Conservation (phyloP, 2,113 vertebrate species). For the Reinhardtius hippoglossoides region DNA sequence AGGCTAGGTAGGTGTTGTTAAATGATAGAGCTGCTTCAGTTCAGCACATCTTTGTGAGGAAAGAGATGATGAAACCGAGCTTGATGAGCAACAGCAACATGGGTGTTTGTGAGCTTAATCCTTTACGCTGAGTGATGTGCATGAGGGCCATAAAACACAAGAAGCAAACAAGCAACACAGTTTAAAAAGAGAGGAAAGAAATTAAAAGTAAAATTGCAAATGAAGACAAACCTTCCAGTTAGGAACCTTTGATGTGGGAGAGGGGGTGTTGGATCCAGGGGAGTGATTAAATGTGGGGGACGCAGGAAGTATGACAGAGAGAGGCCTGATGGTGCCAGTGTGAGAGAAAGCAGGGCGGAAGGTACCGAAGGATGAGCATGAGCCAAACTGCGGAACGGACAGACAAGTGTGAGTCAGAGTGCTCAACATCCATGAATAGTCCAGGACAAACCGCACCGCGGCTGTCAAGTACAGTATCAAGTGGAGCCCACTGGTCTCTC, state of each 20-base stretch:
- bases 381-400: slow-evolving; percentile 86
- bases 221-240: slow-evolving; percentile 88
- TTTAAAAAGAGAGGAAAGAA: slow-evolving; percentile 38
- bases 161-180: slow-evolving; percentile 65
- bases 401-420: slow-evolving; percentile 78
- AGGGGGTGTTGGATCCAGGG: slow-evolving; percentile 84
- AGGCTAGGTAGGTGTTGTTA: slow-evolving; percentile 28
- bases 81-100: slow-evolving; percentile 43
- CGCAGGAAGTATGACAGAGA: slow-evolving; percentile 85
- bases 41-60: slow-evolving; percentile 49
- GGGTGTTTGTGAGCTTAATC: slow-evolving; percentile 53
- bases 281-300: slow-evolving; percentile 85
- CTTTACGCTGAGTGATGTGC: slow-evolving; percentile 13
- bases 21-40: slow-evolving; percentile 32
- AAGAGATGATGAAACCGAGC: slow-evolving; percentile 63
- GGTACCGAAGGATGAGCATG: slow-evolving; percentile 86
- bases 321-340: slow-evolving; percentile 85
- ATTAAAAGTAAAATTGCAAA: slow-evolving; percentile 75
- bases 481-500: slow-evolving; percentile 41
- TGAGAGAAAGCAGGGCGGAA: slow-evolving; percentile 86
- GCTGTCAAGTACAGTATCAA: slow-evolving; percentile 10
- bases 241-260: slow-evolving; percentile 86
- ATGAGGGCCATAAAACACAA: slow-evolving; percentile 52
- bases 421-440: slow-evolving; percentile 59
- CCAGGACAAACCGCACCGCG: slow-evolving; percentile 30